Evolutionary conservation across 2,797 vertebrate species (phyloP), one percentile per base, ranked within the genome.

Genomic region (Lithobates sylvaticus): DNA sequence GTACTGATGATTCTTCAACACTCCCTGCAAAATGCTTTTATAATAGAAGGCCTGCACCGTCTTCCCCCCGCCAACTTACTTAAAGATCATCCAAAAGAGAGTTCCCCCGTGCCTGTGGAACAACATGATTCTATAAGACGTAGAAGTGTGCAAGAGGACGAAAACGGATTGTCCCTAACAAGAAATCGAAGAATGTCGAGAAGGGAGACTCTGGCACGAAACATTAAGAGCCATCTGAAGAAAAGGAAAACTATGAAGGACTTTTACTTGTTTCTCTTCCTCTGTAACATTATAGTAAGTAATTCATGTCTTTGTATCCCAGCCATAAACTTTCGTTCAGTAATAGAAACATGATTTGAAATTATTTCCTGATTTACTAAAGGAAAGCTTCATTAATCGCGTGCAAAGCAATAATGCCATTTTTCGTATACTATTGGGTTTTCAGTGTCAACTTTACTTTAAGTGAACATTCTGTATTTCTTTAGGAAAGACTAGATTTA

Each of bases 241-340:
- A 96, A 96, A 90, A 93, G 96, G 77, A 89, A 93, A 58, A 84
- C 93, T 18, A 88, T 96, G 70, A 96, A 95, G 88, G 95, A 96
- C 84, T 91, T 96, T 84, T 93, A 90, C 0, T 74, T 85, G 0
- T 96, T 96, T 88, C 89, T 96, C 76, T 86, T 96, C 82, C 86
- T 96, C 0, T 88, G 92, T 32, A 96, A 95, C 76, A 58, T 95
- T 12, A 94, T 94, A 75, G 94, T 96, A 90, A 95, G 95, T 94
- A 39, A 42, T 73, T 47, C 1, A 47, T 15, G 13, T 47, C 10
- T 47, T 47, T 15, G 13, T 29, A 47, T 47, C 13, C 44, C 1
- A 47, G 44, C 12, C 44, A 47, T 47, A 13, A 13, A 47, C 44
- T 16, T 50, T 50, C 15, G 0, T 50, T 16, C 2, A 50, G 2